Evolutionary conservation across 2,113 vertebrate genomes (phyloP).

Genomic region (Plotosus lineatus): DNA sequence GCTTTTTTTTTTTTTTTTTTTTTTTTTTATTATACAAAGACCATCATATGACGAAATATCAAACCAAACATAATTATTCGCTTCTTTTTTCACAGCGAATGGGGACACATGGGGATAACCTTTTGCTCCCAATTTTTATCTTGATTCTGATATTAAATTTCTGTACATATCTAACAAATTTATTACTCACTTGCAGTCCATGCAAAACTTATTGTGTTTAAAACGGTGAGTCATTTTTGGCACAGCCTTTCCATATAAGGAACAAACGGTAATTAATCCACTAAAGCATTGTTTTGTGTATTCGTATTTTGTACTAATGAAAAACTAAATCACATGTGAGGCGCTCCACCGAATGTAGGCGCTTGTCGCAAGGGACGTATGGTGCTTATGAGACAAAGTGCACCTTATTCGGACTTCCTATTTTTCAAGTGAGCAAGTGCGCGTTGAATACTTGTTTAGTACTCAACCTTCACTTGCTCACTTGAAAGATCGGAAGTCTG

Average conservation of each 20-base stretch:
- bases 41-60: neutral
- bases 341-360: too few species aligned
- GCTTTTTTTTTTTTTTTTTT: too few species aligned
- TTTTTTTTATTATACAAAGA: too few species aligned
- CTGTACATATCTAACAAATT: neutral
- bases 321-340: neutral
- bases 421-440: too few species aligned
- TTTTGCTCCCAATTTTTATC: neutral
- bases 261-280: neutral
- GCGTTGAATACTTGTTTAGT: too few species aligned
- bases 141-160: neutral
- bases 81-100: neutral
- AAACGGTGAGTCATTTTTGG: neutral
- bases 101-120: neutral
- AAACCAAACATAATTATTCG: neutral
- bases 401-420: too few species aligned
- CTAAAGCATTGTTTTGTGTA: neutral
- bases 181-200: neutral
- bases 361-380: too few species aligned
- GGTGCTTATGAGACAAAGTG: too few species aligned
- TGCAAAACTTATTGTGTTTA: neutral
- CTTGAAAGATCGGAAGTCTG: too few species aligned
- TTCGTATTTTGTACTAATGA: neutral
- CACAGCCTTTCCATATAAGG: neutral
- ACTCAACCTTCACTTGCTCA: too few species aligned